These are phyloP conservation scores for Bombus superbus DNA, from an alignment of 1,140 invertebrate species.

Conservation along the genomic window DNA sequence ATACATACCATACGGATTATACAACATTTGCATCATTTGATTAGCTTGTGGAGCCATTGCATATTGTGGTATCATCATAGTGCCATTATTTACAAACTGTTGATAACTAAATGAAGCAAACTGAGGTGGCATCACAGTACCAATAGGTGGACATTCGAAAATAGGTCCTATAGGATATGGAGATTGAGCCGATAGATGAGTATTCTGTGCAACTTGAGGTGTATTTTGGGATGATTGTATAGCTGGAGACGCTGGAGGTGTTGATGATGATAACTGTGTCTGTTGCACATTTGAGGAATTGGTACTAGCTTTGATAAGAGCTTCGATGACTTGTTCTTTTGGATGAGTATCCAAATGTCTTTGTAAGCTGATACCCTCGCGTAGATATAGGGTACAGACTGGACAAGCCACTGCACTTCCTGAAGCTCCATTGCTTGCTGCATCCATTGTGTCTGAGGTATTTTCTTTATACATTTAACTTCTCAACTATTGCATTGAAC, in stretches of 20 bases:
- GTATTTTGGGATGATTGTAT: conserved; percentile 56
- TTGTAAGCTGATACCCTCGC: conserved; percentile 91
- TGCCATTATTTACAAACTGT: conserved; percentile 84
- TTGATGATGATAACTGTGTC: conserved; percentile 43
- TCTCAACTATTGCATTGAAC: conserved; percentile 28
- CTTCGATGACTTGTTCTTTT: conserved; percentile 93
- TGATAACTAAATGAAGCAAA: conserved; percentile 84
- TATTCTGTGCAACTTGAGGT: conserved; percentile 58
- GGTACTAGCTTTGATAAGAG: conserved; percentile 84
- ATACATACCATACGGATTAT: conserved; percentile 83
- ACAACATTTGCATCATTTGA: conserved; percentile 84
- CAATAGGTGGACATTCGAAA: conserved; percentile 79
- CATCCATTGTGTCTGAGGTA: conserved; percentile 63
- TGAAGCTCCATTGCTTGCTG: conserved; percentile 45
- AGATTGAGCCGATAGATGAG: conserved; percentile 71
- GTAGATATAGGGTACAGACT: conserved; percentile 91
- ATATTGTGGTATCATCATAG: conserved; percentile 84
- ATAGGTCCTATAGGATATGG: conserved; percentile 77
- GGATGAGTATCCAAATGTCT: conserved; percentile 92
- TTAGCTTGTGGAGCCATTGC: conserved; percentile 83
- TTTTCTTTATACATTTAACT: conserved; percentile 20
- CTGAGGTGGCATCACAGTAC: conserved; percentile 79
- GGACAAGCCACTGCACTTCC: conserved; percentile 85
- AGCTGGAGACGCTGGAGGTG: conserved; percentile 51
- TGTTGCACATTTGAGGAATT: conserved; percentile 43